A percentile compares a stretch with the other conserved stretches of the same genome.
Evolutionary conservation across 2,888 invertebrate species (phyloP).

Genomic region (Phrixothrix hirtus): DNA sequence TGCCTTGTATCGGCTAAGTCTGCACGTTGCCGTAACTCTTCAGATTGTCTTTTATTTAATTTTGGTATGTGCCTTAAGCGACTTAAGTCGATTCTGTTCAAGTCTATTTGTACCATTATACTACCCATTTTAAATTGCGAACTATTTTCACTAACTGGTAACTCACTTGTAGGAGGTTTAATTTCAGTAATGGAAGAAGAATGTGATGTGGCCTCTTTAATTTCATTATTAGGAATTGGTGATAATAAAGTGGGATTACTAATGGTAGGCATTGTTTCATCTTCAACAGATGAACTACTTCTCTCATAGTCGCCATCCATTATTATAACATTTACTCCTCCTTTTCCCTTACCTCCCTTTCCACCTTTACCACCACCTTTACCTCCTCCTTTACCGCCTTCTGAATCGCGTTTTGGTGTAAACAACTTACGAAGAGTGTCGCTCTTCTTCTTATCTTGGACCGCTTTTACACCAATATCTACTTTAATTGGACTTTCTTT

Average conservation of each 20-base stretch:
- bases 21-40: slow-evolving; percentile 58
- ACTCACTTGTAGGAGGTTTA: slow-evolving; percentile 55
- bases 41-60: slow-evolving; percentile 48
- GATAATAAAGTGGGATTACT: slow-evolving; percentile 47
- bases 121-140: slow-evolving; percentile 22
- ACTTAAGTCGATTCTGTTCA: slow-evolving; percentile 56
- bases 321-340: slow-evolving; percentile 68
- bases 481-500: slow-evolving; percentile 50
- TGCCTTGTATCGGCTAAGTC: slow-evolving; percentile 59
- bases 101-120: slow-evolving; percentile 40
- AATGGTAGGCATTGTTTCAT: slow-evolving; percentile 45
- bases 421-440: slow-evolving; percentile 69
- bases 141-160: slow-evolving; percentile 40
- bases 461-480: slow-evolving; percentile 57
- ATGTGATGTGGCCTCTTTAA: slow-evolving; percentile 24
- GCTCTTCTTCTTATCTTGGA: slow-evolving; percentile 72
- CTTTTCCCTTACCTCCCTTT: slow-evolving; percentile 63
- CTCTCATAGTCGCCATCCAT: slow-evolving; percentile 65
- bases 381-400: slow-evolving; percentile 69
- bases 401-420: slow-evolving; percentile 61
- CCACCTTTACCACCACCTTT: slow-evolving; percentile 72
- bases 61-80: slow-evolving; percentile 52
- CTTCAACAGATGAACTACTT: slow-evolving; percentile 53
- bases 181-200: slow-evolving; percentile 34
- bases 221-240: slow-evolving; percentile 43